Conservation (phyloP, 2,888 invertebrate species). For the Dynastes tityus region DNA sequence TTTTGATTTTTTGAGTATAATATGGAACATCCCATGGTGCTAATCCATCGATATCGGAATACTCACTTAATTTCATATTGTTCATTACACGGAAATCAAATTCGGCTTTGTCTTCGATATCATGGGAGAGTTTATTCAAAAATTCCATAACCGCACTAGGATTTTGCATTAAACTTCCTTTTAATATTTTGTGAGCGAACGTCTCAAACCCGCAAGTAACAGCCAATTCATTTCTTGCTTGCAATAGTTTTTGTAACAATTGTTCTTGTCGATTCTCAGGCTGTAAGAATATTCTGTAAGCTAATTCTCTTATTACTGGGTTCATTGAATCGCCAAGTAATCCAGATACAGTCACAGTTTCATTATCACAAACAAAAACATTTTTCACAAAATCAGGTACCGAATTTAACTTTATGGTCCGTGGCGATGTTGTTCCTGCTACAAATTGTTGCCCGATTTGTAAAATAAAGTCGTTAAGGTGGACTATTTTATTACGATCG, state of each 20-base stretch:
- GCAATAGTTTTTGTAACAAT: constrained; percentile 81
- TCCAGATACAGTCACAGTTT: constrained; percentile 84
- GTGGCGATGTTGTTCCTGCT: constrained; percentile 81
- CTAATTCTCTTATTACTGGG: constrained; percentile 87
- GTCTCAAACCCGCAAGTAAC: constrained; percentile 90
- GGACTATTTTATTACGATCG: constrained; percentile 83
- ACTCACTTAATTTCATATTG: constrained; percentile 77
- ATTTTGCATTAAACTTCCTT: constrained; percentile 88
- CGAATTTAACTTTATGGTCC: constrained; percentile 76
- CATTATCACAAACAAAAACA: constrained; percentile 80
- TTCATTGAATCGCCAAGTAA: constrained; percentile 88
- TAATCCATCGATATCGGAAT: constrained; percentile 62
- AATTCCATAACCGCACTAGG: constrained; percentile 87
- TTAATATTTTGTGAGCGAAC: constrained; percentile 91
- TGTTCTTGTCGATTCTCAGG: constrained; percentile 85
- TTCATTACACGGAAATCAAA: constrained; percentile 86
- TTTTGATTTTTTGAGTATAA: constrained; percentile 83
- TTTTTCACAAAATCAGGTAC: constrained; percentile 83
- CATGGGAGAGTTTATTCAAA: constrained; percentile 82
- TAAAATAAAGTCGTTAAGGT: constrained; percentile 89
- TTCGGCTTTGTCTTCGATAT: constrained; percentile 79
- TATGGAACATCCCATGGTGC: constrained; percentile 93
- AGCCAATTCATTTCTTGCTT: constrained; percentile 86
- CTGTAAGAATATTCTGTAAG: constrained; percentile 88
- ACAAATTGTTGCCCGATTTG: constrained; percentile 89